Conservation (phyloP, 2,797 vertebrate species). For the Margarornis squamiger region DNA sequence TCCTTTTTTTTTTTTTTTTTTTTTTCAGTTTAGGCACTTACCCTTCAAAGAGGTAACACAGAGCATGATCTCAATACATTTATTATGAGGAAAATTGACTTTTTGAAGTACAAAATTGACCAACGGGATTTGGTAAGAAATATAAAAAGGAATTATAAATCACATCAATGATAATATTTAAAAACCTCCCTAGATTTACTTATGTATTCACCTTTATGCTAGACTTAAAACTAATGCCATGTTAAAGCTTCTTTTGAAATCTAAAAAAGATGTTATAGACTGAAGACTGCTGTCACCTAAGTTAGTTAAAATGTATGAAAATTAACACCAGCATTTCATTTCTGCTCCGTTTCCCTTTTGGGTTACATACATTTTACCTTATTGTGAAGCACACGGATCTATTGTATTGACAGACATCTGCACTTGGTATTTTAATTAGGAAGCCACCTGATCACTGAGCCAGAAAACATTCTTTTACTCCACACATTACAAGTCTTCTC, state of each 20-base stretch:
- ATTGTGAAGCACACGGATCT: neutral
- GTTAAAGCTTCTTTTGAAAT: neutral
- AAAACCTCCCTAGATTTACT: neutral
- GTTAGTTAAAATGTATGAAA: constrained; percentile 1
- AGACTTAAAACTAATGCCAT: neutral
- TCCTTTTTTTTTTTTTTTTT: neutral
- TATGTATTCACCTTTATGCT: neutral
- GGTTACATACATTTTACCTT: neutral
- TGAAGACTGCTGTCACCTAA: neutral
- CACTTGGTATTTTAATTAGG: neutral
- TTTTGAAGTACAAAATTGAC: constrained; percentile 11
- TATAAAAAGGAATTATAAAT: neutral
- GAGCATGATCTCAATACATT: neutral
- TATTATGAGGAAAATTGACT: neutral
- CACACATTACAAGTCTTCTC: neutral
- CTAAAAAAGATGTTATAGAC: neutral
- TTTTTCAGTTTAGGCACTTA: neutral
- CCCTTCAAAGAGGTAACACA: neutral
- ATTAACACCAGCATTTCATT: neutral
- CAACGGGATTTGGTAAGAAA: neutral
- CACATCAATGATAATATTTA: neutral
- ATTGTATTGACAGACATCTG: neutral
- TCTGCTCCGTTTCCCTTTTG: neutral
- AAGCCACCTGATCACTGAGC: neutral
- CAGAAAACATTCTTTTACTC: neutral